phyloP scores from a whole-genome alignment of 2,113 vertebrate genomes.

The Leptocoma aspasia region DNA sequence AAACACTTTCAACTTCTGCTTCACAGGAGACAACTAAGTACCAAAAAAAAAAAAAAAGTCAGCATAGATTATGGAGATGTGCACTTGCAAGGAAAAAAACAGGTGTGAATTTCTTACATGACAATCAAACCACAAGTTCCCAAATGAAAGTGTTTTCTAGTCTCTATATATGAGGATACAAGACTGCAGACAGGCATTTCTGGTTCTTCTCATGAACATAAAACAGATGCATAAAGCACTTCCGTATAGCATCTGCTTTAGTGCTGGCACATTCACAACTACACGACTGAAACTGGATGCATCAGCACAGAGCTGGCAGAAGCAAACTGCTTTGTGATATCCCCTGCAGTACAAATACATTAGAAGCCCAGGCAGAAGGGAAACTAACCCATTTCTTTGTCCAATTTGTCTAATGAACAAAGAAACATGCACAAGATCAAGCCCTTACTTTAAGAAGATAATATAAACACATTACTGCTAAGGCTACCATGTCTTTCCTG shows the following conservation, averaged over 20 bases:
- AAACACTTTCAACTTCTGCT: not conserved
- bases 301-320: not conserved
- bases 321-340: not conserved
- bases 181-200: not conserved
- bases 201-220: not conserved
- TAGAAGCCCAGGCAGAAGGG: not conserved
- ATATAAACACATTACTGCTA: not conserved
- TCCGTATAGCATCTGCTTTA: not conserved
- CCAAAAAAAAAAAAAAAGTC: not conserved
- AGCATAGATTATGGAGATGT: not conserved
- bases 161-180: not conserved
- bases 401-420: not conserved
- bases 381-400: not conserved
- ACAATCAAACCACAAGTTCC: not conserved
- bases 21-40: not conserved
- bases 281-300: not conserved
- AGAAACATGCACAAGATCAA: not conserved
- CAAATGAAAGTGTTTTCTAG: not conserved
- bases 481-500: not conserved
- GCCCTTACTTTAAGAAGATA: not conserved
- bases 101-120: accelerated
- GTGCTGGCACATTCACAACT: not conserved
- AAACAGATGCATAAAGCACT: not conserved
- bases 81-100: not conserved
- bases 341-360: not conserved